Base-by-base conservation (phyloP, 2,888 invertebrate species). In the Panopea generosa region DNA sequence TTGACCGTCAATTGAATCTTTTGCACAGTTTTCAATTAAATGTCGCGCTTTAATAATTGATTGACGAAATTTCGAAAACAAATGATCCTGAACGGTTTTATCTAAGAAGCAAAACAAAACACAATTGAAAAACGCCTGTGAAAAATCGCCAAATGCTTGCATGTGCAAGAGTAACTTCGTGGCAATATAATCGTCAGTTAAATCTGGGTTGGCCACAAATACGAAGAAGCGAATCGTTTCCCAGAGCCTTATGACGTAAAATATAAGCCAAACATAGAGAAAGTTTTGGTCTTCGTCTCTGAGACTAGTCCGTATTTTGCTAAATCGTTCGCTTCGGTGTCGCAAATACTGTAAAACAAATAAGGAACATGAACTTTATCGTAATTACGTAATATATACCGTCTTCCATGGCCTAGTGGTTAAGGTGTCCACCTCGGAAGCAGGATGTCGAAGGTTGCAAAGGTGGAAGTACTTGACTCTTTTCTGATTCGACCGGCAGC, bases 31-130 rank as follows among this genome's bases (percentile, higher is more conserved):
- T 33, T 33, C 6, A 33, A 33, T 33, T 11, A 33, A 33, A 7
- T 33, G 33, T 33, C 11, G 33, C 33, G 4, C 33, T 33, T 33
- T 4, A 33, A 4, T 7, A 7, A 7, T 4, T 7, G 11, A 7
- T 7, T 33, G 33, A 33, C 33, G 33, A 33, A 4, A 33, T 33
- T 4, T 4, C 11, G 6, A 7, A 4, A 33, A 33, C 33, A 33
- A 33, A 45, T 11, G 33, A 4, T 33, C 11, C 4, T 11, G 33
- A 1, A 80, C 71, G 22, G 76, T 68, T 49, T 43, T 67, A 22
- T 83, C 83, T 22, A 76, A 62, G 4, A 83, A 16, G 56, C 80
- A 81, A 40, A 81, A 74, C 14, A 83, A 53, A n/a, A 81, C 38
- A 40, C 59, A 77, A 29, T 80, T 80, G 18, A 70, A 70, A 43